Evolutionary conservation across 2,113 vertebrate genomes (phyloP).

Genomic region (Rhegmatorhina hoffmannsi): DNA sequence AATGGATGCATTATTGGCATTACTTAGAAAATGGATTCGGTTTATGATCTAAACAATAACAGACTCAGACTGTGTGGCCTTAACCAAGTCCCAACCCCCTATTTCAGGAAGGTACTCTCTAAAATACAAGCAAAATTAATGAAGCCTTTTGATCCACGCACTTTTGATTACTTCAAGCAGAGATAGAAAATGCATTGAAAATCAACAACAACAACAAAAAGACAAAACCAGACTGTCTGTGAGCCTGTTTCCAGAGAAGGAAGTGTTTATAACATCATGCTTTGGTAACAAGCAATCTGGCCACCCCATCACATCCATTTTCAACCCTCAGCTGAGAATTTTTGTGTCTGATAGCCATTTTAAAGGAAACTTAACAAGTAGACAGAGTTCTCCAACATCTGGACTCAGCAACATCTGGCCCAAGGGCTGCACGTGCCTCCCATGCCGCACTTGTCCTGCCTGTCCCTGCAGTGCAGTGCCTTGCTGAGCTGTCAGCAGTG

Average conservation of each 20-base stretch:
- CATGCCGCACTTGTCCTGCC: background rate
- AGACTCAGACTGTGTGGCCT: background rate
- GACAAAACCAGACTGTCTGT: background rate
- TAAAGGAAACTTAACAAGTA: background rate
- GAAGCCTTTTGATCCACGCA: background rate
- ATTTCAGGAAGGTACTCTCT: background rate
- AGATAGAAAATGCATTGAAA: background rate
- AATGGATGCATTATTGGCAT: background rate
- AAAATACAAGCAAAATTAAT: background rate
- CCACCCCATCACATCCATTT: background rate
- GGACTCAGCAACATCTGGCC: fast-evolving
- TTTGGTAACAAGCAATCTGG: background rate
- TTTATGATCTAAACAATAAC: background rate
- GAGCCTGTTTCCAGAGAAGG: background rate
- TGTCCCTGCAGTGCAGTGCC: fast-evolving
- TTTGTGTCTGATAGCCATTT: background rate
- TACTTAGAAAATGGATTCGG: background rate
- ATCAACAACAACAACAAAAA: background rate
- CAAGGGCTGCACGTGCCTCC: background rate
- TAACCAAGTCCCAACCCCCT: background rate
- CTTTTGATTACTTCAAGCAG: background rate
- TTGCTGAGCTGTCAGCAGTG: too few species aligned
- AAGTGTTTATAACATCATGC: fast-evolving
- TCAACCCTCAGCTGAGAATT: background rate
- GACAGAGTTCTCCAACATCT: background rate